Base-by-base conservation (phyloP, 2,888 invertebrate species). In the Caenorhabditis sulstoni region DNA sequence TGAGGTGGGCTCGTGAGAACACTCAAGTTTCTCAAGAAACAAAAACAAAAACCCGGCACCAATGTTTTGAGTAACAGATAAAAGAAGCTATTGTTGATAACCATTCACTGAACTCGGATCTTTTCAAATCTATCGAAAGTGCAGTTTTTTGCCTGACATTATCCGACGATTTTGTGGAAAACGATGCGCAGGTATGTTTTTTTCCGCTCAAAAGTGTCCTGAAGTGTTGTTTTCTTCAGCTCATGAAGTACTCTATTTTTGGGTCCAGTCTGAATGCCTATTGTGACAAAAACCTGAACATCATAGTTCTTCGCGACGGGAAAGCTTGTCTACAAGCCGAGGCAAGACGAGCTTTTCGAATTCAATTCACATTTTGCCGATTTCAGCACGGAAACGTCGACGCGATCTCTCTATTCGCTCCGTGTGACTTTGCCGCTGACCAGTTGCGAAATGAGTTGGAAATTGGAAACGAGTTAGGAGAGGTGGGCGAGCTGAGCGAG, bases 331-430 rank as follows among this genome's bases (percentile, higher is more conserved):
- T 73, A 39, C 78, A 79, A 49, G 81, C 81, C 2, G 82, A 81
- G 39, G 79, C 79, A 23, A 57, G 16, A n/a, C n/a, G n/a, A n/a
- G n/a, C 7, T 29, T 29, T 29, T 29, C 7, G 29, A n/a, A n/a
- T n/a, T n/a, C n/a, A n/a, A n/a, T n/a, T n/a, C n/a, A n/a, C n/a
- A n/a, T 45, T 22, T 16, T 44, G 22, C 22, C 16, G 47, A 12
- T 70, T 84, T 49, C 55, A 87, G 87, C 87, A 87, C 61, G 80
- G 81, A 4, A 86, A 85, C 57, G 81, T 85, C 9, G 87, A 87
- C 59, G 87, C 86, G 3, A 85, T 87, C 39, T 85, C 82, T 11
- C 58, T 85, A 0, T 79, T 79, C 37, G 66, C 74, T 35, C 79
- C 79, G 18, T 79, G 79, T 50, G 79, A 79, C 55, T 75, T 66